Base-by-base conservation (phyloP, 2,797 vertebrate genomes). In the Arvicola amphibius region DNA sequence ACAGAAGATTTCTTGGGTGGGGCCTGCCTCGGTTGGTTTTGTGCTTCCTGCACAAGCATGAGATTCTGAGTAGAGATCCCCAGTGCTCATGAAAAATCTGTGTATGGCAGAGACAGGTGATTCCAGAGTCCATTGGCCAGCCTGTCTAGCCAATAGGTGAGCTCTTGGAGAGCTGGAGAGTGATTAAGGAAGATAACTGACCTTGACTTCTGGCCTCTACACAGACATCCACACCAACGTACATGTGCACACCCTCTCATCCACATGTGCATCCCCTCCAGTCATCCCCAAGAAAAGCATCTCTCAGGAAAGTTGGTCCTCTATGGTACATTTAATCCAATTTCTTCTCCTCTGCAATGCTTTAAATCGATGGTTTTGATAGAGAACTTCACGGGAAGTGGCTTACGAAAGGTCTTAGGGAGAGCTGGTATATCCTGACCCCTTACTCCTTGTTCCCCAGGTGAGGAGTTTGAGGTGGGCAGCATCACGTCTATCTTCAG, bases 401-500 rank as follows among this genome's bases (percentile, higher is more conserved):
- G 11, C 63, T 86, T 1, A 5, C 34, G 2, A 14, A 10, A 43
- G 76, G 5, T 32, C 90, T 32, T 51, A 29, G 74, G 27, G 6
- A 1, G 43, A 63, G 63, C 40, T 29, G 37, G 87, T 0, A 0
- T 4, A 9, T 23, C 65, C 76, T 4, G 78, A 1, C 13, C 23
- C 16, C 0, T 32, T 2, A 3, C 13, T 6, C 73, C 79, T 34
- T 88, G 95, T 13, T 48, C 14, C 11, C 32, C 37, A 99, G 99
- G 97, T 37, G 99, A 99, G 94, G 76, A 77, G 0, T 90, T 98
- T 0, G 95, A 95, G 27, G 98, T 97, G 0, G 97, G 99, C 1
- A 99, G 99, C 43, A 46, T 99, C 96, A 98, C 98, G 96, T 99
- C 99, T 0, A 97, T 99, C 43, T 43, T 99, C 2, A 67, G 86